A percentile compares a stretch with the other conserved stretches of the same genome.
These are phyloP conservation scores for Cyrtorhinus lividipennis DNA, from an alignment of 1,140 invertebrate genomes.

Conservation along the genomic window DNA sequence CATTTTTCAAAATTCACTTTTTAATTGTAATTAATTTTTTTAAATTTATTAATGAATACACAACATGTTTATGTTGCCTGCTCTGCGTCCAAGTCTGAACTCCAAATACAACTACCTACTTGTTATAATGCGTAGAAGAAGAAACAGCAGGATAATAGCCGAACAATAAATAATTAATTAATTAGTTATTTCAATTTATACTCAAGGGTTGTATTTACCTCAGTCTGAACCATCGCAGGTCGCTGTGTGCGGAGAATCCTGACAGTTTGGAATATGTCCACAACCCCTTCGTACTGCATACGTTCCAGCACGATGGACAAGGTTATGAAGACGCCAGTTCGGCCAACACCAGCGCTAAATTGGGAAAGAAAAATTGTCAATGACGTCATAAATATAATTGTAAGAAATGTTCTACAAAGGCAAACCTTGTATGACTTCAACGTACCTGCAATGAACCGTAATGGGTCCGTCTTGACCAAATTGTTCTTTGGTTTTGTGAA, in stretches of 20 bases:
- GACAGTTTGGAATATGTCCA: constrained; percentile 98
- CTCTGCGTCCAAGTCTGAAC: no score
- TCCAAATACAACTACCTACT: no score
- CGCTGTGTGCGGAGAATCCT: constrained; percentile 93
- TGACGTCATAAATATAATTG: not conserved
- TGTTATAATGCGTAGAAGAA: no score
- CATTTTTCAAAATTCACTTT: no score
- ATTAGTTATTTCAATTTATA: no score
- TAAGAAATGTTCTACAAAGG: not conserved
- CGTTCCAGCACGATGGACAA: constrained; percentile 95
- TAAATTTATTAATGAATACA: no score
- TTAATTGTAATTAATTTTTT: no score
- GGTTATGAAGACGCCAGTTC: constrained; percentile 97
- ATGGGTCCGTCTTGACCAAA: constrained; percentile 99
- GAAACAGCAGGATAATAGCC: no score
- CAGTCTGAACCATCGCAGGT: constrained; percentile 98
- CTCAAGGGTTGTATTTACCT: no score
- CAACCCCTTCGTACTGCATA: constrained; percentile 97
- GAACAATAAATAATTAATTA: no score
- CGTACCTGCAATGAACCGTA: constrained; percentile 90
- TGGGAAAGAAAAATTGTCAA: no score
- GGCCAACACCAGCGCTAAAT: constrained; percentile 76
- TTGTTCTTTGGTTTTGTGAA: constrained; percentile 99
- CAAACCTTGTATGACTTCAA: constrained; percentile 17
- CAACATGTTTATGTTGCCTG: no score